Percentiles rank a stretch among this genome's conserved stretches.
Conservation (phyloP, 1,140 invertebrate species). For the Drosophila subpulchrella region DNA sequence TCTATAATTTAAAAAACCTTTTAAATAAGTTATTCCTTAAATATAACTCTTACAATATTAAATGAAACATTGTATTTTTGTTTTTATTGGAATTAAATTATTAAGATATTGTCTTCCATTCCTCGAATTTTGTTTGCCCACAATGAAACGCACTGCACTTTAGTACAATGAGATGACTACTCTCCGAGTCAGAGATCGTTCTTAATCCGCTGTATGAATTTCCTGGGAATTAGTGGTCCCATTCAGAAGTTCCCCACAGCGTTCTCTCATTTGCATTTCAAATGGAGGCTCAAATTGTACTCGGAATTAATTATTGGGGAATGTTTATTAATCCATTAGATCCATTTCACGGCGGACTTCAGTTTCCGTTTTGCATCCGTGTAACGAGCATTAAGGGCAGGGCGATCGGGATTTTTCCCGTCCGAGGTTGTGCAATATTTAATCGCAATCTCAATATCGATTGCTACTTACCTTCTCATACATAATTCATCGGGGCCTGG, state of each 20-base stretch:
- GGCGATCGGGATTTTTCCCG: slow-evolving; percentile 17
- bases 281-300: slow-evolving; percentile 23
- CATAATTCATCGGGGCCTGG: slow-evolving; percentile 67
- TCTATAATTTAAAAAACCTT: no score
- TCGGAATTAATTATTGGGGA: slow-evolving; percentile 40
- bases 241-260: slow-evolving; percentile 13
- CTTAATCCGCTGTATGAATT: neutral
- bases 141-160: neutral
- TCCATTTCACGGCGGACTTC: slow-evolving; percentile 43
- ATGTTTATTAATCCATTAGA: slow-evolving; percentile 43
- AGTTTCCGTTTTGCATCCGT: slow-evolving; percentile 32
- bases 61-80: no score
- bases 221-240: slow-evolving; percentile 1
- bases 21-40: no score
- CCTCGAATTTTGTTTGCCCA: neutral
- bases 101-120: neutral
- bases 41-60: no score
- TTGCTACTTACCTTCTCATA: slow-evolving; percentile 57
- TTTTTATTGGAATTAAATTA: neutral
- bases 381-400: neutral
- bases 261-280: slow-evolving; percentile 39
- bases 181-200: neutral
- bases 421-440: slow-evolving; percentile 25
- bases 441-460: slow-evolving; percentile 50
- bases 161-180: neutral